These are phyloP conservation scores for Recurvirostra avosetta DNA, from an alignment of 2,113 vertebrate genomes.

Conservation along the genomic window DNA sequence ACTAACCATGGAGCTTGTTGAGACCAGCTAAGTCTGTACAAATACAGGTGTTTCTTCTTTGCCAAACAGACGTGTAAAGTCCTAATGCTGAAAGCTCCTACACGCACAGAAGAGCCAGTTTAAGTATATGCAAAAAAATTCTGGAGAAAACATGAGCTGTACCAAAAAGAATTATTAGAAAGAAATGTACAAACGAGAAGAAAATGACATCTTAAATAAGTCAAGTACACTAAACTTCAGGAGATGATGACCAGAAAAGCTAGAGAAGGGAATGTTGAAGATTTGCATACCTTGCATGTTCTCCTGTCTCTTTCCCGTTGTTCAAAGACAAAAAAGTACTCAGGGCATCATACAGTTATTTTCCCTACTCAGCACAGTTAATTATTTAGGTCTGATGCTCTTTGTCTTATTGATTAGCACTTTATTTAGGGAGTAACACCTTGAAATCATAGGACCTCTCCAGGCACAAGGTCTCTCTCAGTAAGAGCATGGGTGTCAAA, in stretches of 20 bases:
- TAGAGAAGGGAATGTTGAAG: not conserved
- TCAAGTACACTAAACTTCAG: not conserved
- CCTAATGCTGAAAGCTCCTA: not conserved
- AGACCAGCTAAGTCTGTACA: not conserved
- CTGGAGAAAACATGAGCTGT: not conserved
- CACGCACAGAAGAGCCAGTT: rapidly evolving
- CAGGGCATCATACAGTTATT: not conserved
- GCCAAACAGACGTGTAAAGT: not conserved
- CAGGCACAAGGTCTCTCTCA: not conserved
- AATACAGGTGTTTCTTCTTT: not conserved
- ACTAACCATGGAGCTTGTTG: not conserved
- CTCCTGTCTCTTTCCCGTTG: not conserved
- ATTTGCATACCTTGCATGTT: not conserved
- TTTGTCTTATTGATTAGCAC: not conserved
- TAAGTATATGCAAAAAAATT: not conserved
- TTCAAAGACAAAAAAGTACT: not conserved
- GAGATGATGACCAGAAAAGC: not conserved
- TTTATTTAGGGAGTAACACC: not conserved
- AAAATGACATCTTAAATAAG: not conserved
- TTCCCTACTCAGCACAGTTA: not conserved
- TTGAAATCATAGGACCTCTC: not conserved
- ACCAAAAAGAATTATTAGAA: not conserved
- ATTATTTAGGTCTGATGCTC: not conserved
- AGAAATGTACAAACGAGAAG: not conserved
- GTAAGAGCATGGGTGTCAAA: not conserved